Evolutionary conservation across 2,888 invertebrate species (phyloP).

Genomic region (Odontomyia ornata): DNA sequence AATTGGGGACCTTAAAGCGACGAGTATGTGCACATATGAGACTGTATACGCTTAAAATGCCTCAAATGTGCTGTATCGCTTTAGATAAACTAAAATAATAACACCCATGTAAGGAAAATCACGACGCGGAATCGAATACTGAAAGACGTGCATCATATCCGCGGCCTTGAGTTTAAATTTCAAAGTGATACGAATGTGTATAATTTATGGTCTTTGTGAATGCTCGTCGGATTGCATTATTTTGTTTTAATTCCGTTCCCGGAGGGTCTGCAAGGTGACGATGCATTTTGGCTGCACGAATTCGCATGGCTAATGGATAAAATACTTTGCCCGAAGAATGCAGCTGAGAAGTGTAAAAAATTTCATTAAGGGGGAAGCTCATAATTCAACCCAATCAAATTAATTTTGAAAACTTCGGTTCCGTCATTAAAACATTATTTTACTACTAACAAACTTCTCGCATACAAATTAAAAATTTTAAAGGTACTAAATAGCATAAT

Average conservation of each 20-base stretch:
- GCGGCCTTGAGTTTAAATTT: background rate
- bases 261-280: no score
- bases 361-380: no score
- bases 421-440: no score
- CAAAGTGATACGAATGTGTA: background rate
- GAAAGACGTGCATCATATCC: background rate
- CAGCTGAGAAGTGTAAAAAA: no score
- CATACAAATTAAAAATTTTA: no score
- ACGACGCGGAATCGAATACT: background rate
- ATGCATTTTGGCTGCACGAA: background rate
- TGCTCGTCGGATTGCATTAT: background rate
- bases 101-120: background rate
- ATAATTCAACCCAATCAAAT: no score
- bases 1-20: background rate
- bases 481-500: background rate
- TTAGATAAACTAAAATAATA: conserved; percentile 13
- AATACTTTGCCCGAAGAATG: no score
- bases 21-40: no score
- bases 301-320: no score
- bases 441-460: no score
- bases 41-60: background rate
- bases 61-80: background rate
- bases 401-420: no score
- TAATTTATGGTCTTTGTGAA: background rate
- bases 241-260: background rate